Conservation (phyloP, 2,113 vertebrate genomes). For the Reinhardtius hippoglossoides region DNA sequence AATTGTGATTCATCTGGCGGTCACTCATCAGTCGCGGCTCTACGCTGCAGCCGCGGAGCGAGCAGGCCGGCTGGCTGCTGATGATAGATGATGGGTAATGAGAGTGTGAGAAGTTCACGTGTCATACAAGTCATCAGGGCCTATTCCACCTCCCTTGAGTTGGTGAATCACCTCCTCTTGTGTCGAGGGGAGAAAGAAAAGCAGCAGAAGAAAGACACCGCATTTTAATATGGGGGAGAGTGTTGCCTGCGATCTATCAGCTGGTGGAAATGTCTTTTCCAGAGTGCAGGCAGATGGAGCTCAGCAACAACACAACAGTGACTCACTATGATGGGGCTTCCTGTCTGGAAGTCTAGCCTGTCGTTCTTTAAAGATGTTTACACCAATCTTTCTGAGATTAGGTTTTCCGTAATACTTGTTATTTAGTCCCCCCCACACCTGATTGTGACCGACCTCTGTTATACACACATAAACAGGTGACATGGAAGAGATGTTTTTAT, state of each 20-base stretch:
- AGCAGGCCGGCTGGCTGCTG: conserved; percentile 10
- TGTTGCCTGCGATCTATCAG: conserved; percentile 38
- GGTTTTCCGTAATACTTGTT: neutral
- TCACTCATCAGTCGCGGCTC: conserved; percentile 32
- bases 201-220: neutral
- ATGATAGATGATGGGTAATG: conserved; percentile 60
- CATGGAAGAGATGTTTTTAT: neutral
- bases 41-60: neutral
- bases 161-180: conserved; percentile 52
- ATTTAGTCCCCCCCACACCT: neutral
- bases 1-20: conserved; percentile 61
- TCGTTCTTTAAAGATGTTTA: neutral
- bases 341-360: conserved; percentile 18
- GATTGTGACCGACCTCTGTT: neutral
- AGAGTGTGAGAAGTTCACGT: conserved; percentile 55
- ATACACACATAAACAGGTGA: neutral
- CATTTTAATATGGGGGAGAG: conserved; percentile 34
- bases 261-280: conserved; percentile 11
- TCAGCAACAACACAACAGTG: conserved; percentile 6
- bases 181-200: conserved; percentile 13
- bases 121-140: conserved; percentile 52
- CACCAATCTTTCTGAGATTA: neutral
- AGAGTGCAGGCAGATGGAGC: conserved; percentile 15
- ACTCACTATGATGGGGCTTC: conserved; percentile 1
- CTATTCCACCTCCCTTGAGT: conserved; percentile 6